Percentiles rank a stretch among this genome's conserved stretches.
These are phyloP conservation scores for Scartelaos histophorus DNA, from an alignment of 2,113 vertebrate species.

Conservation along the genomic window DNA sequence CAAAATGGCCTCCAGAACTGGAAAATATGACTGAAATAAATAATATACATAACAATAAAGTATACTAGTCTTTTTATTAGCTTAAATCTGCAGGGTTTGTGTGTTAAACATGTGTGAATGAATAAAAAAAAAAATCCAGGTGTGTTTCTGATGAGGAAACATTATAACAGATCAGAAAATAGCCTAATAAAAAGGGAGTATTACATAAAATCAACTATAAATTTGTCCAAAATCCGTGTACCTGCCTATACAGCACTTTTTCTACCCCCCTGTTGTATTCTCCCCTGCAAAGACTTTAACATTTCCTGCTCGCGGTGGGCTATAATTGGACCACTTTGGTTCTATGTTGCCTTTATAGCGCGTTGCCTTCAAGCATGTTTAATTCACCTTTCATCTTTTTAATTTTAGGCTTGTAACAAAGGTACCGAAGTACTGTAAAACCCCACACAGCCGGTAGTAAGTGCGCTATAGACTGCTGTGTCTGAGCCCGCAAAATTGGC, in stretches of 20 bases:
- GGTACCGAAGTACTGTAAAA: conserved; percentile 1
- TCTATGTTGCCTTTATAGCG: conserved; percentile 6
- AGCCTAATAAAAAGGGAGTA: neutral
- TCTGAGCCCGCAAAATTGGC: conserved; percentile 16
- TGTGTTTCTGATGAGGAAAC: too few relatives aligned
- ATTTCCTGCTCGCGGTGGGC: conserved; percentile 32
- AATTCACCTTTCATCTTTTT: conserved; percentile 38
- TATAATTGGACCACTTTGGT: conserved; percentile 24
- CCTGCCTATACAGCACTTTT: conserved; percentile 1
- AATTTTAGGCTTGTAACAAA: neutral
- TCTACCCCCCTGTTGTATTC: conserved; percentile 14
- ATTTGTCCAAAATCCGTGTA: neutral
- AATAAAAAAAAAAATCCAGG: too few relatives aligned
- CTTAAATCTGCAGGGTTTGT: too few relatives aligned
- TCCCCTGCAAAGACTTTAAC: conserved; percentile 26
- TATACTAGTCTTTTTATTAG: too few relatives aligned
- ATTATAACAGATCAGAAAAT: too few relatives aligned
- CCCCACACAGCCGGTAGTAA: conserved; percentile 16
- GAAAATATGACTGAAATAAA: too few relatives aligned
- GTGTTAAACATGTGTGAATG: too few relatives aligned
- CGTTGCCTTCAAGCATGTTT: conserved; percentile 7
- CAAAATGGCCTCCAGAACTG: neutral
- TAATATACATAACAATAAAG: too few relatives aligned
- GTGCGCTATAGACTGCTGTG: neutral
- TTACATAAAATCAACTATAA: neutral